These are phyloP conservation scores for Tryphoninae sp. DNA, from an alignment of 2,888 invertebrate species.

Conservation along the genomic window DNA sequence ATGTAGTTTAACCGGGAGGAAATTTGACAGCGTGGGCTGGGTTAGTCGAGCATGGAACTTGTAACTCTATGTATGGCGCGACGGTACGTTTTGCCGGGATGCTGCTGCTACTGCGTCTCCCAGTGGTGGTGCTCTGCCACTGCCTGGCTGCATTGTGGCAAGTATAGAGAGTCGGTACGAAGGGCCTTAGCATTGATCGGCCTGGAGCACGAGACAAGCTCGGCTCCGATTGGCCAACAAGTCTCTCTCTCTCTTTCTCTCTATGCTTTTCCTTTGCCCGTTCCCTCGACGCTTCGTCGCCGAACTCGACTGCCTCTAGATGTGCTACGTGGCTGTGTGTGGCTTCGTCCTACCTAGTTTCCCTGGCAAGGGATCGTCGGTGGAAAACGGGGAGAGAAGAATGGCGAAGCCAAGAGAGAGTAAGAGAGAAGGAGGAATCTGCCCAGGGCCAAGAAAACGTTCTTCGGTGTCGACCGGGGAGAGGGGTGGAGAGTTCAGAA, in stretches of 20 bases:
- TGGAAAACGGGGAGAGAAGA: conserved; percentile 43
- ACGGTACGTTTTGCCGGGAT: conserved; percentile 39
- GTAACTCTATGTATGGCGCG: conserved; percentile 46
- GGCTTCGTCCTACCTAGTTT: conserved; percentile 41
- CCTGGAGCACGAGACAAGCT: conserved; percentile 74
- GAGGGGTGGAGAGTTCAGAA: conserved; percentile 38
- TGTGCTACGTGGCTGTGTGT: conserved; percentile 18
- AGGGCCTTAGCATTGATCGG: conserved; percentile 80
- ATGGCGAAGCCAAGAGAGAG: conserved; percentile 32
- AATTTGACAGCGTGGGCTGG: conserved; percentile 67
- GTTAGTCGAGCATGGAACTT: conserved; percentile 55
- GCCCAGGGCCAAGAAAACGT: conserved; percentile 55
- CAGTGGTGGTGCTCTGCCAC: neutral
- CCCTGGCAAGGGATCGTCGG: conserved; percentile 43
- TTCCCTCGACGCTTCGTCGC: conserved; percentile 58
- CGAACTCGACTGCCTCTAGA: conserved; percentile 44
- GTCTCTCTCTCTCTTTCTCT: conserved; percentile 37
- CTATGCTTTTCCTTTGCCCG: conserved; percentile 63
- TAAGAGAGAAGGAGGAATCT: conserved; percentile 30
- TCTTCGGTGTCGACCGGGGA: conserved; percentile 33
- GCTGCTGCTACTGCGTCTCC: conserved; percentile 28
- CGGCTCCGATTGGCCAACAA: conserved; percentile 75
- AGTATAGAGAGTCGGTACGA: conserved; percentile 75
- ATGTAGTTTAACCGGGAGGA: conserved; percentile 37
- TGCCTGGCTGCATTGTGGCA: conserved; percentile 41